Conservation (phyloP, 1,140 invertebrate genomes). For the Drosophila pseudoobscura region DNA sequence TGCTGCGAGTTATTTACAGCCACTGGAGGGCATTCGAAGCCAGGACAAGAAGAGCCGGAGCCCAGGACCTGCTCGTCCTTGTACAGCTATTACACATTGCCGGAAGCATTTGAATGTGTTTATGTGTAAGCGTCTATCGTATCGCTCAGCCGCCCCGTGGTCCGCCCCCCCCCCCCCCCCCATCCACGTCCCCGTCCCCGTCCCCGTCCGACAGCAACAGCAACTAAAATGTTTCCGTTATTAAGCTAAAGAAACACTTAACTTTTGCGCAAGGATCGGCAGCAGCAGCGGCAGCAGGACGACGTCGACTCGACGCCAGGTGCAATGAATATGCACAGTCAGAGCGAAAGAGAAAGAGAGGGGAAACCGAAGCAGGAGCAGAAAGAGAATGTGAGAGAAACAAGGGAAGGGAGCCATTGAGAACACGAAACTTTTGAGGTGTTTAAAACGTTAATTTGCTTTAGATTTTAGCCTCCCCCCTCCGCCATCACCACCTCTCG, state of each 20-base stretch:
- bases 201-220: constrained; percentile 48
- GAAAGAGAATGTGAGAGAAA: neutral
- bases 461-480: constrained; percentile 39
- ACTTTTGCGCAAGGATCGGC: constrained; percentile 68
- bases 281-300: neutral
- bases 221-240: constrained; percentile 81
- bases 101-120: constrained; percentile 79
- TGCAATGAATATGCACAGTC: constrained; percentile 34
- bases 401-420: constrained; percentile 10
- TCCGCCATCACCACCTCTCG: neutral
- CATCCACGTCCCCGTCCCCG: too few species aligned
- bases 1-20: constrained; percentile 80
- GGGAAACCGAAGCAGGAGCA: too few species aligned
- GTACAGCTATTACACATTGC: constrained; percentile 70
- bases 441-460: constrained; percentile 65
- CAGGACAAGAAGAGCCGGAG: too few species aligned
- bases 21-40: constrained; percentile 60
- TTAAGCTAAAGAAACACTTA: constrained; percentile 82
- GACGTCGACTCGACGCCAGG: constrained; percentile 31
- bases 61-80: constrained; percentile 38
- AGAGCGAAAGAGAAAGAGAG: too few species aligned
- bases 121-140: constrained; percentile 67
- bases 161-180: constrained; percentile 1
- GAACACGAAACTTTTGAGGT: constrained; percentile 38
- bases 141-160: constrained; percentile 35